Evolutionary conservation across 2,797 vertebrate species (phyloP).

Genomic region (Myotis pilosus): DNA sequence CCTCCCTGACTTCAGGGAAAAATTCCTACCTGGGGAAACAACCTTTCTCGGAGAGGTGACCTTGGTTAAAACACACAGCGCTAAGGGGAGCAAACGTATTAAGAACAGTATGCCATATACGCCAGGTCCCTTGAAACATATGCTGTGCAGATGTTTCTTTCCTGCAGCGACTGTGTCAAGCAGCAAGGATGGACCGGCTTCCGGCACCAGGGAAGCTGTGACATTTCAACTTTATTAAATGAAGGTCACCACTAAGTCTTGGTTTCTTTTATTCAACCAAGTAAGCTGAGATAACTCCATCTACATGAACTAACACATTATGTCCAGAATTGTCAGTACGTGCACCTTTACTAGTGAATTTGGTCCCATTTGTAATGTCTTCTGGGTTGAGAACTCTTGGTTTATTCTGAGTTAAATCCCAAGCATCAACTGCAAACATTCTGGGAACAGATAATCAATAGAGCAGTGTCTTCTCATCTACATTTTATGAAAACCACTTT

Average conservation of each 20-base stretch:
- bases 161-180: too few relatives aligned
- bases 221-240: background rate
- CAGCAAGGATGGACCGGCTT: too few relatives aligned
- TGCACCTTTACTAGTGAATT: background rate
- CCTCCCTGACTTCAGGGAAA: too few relatives aligned
- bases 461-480: background rate
- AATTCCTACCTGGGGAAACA: too few relatives aligned
- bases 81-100: too few relatives aligned
- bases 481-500: constrained; percentile 80
- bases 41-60: too few relatives aligned
- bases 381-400: background rate
- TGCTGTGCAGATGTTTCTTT: too few relatives aligned
- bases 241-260: background rate
- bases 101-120: too few relatives aligned
- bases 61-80: too few relatives aligned
- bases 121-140: too few relatives aligned
- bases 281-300: background rate
- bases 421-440: background rate
- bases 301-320: background rate
- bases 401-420: constrained; percentile 9
- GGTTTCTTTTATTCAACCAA: background rate
- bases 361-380: background rate
- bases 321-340: background rate
- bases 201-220: background rate
- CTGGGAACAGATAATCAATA: background rate